Evolutionary conservation across 2,113 vertebrate species (phyloP).

Genomic region (Serinus canaria): DNA sequence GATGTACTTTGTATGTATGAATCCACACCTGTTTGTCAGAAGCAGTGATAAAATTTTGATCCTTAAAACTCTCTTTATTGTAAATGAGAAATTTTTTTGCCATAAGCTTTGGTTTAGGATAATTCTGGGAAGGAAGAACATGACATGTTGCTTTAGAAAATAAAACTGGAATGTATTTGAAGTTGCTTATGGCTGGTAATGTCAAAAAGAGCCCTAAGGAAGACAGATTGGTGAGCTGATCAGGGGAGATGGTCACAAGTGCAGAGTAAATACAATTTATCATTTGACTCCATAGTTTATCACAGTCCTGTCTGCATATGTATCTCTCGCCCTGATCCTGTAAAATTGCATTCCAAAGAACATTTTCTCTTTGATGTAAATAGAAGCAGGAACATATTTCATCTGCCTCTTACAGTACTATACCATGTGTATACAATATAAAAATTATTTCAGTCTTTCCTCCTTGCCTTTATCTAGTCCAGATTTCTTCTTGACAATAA

Average conservation of each 20-base stretch:
- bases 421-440: neutral
- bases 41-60: neutral
- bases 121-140: neutral
- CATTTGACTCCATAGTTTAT: neutral
- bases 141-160: neutral
- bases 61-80: neutral
- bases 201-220: neutral
- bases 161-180: neutral
- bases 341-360: neutral
- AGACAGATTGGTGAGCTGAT: neutral
- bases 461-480: neutral
- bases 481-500: neutral
- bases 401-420: too few relatives aligned
- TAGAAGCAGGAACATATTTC: neutral
- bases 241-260: neutral
- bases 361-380: neutral
- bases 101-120: neutral
- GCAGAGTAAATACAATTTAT: neutral
- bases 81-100: neutral
- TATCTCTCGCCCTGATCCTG: neutral
- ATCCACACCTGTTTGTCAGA: neutral
- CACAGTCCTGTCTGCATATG: neutral
- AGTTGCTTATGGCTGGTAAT: neutral
- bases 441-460: neutral
- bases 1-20: neutral